These are phyloP conservation scores for Sitta europaea DNA, from an alignment of 2,113 vertebrate species.

Conservation along the genomic window DNA sequence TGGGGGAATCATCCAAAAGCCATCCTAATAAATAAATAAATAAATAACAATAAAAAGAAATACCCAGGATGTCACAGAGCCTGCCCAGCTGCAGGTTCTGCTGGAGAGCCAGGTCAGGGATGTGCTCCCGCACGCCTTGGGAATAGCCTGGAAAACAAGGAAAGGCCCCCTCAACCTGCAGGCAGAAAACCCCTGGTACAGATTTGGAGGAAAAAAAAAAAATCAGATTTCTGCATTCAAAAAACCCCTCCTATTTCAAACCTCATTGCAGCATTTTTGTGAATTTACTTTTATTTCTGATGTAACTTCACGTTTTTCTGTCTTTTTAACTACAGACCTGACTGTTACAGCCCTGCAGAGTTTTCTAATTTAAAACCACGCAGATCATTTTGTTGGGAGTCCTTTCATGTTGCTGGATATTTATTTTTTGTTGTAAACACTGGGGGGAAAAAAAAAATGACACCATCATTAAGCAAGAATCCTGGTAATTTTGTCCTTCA, in stretches of 20 bases:
- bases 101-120: constrained; percentile 70
- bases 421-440: not conserved
- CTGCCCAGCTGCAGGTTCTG: constrained; percentile 87
- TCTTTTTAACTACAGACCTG: not conserved
- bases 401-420: not conserved
- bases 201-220: not conserved
- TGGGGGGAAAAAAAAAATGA: not conserved
- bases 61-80: constrained; percentile 85
- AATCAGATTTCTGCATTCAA: not conserved
- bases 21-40: too few species aligned
- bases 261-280: not conserved
- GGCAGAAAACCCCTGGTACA: not conserved
- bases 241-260: not conserved
- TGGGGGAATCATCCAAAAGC: not conserved
- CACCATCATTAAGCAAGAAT: constrained; percentile 24
- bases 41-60: too few species aligned
- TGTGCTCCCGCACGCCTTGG: constrained; percentile 60
- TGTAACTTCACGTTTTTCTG: not conserved
- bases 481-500: constrained; percentile 14
- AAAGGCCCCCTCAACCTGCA: not conserved
- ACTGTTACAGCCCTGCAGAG: not conserved
- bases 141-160: constrained; percentile 77
- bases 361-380: not conserved
- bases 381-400: not conserved
- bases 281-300: not conserved